These are phyloP conservation scores for Pelecanus crispus DNA, from an alignment of 2,113 vertebrate genomes.

Conservation along the genomic window DNA sequence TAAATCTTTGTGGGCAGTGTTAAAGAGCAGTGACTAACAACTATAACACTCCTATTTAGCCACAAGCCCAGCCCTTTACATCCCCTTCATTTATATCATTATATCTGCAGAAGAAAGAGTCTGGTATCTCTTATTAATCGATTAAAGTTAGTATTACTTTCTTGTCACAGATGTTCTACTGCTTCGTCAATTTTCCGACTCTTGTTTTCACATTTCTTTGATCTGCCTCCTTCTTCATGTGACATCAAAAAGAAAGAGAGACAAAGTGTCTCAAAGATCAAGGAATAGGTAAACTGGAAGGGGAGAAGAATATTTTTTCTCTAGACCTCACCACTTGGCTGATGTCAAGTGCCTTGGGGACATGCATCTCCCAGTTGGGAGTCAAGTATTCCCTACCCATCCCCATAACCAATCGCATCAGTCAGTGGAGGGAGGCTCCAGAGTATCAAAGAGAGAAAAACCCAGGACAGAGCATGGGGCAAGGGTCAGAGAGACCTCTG, in stretches of 20 bases:
- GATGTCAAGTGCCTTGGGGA: too few relatives aligned
- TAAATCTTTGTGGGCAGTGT: background rate
- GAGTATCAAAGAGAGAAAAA: background rate
- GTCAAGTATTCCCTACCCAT: background rate
- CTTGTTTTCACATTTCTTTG: background rate
- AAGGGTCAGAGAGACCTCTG: background rate
- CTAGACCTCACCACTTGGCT: background rate
- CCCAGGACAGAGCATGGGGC: background rate
- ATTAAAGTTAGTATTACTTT: background rate
- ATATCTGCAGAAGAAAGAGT: background rate
- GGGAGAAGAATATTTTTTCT: background rate
- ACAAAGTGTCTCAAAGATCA: background rate
- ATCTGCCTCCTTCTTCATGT: background rate
- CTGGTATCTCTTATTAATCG: background rate
- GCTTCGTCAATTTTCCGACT: background rate
- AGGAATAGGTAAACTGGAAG: background rate
- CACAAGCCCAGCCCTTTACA: background rate
- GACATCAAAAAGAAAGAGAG: background rate
- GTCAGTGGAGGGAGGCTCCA: background rate
- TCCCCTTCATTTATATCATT: background rate
- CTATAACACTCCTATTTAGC: background rate
- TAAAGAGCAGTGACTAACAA: background rate
- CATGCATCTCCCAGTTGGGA: fast-evolving
- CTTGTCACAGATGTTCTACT: background rate
- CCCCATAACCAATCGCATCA: too few relatives aligned